Evolutionary conservation across 92 coral and sea anemone species (phyloP), one percentile per base, ranked within the genome.

Genomic region (Zoanthus sansibaricus): DNA sequence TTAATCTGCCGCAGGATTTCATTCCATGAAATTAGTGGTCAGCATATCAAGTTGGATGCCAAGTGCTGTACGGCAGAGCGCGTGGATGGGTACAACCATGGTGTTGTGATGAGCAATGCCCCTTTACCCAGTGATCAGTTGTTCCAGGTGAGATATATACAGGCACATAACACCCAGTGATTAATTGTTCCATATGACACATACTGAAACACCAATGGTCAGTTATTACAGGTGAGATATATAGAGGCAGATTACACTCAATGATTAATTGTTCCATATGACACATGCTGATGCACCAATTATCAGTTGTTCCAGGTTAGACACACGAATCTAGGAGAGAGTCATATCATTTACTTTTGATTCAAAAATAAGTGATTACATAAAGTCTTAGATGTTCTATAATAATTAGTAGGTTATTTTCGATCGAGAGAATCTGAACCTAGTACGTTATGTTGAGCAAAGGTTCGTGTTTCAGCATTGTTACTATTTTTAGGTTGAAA

Each of bases 31-130:
- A 88, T 89, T 90, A 95, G 97, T 88, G 99, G 99, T 20, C 97
- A 93, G 83, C 94, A 95, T 52, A 88, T 97, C 55, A 88, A 94
- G 14, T 87, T 97, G 88, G 99, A 97, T 67, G 92, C 89, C 84
- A 87, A 91, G 48, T 94, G 94, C 18, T 89, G 95, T 82, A 88
- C 98, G 3, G 99, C 98, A 12, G 94, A 98, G 18, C 93, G 99
- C 56, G 96, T 93, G 45, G 95, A 95, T 69, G 90, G 94, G 9
- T 97, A 90, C 68, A 97, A 97, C 73, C 97, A 97, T 62, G 99
- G 99, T 25, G 93, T 95, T 17, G 98, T 95, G 83, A 84, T 97
- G 83, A 93, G 99, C 86, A 95, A 93, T 11, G 82, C 82, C 4
- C 98, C 95, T 25, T 91, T 97, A 11, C 90, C 90, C 37, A 91